These are phyloP conservation scores for Pammene aurita DNA, from an alignment of 2,888 invertebrate species.

Conservation along the genomic window DNA sequence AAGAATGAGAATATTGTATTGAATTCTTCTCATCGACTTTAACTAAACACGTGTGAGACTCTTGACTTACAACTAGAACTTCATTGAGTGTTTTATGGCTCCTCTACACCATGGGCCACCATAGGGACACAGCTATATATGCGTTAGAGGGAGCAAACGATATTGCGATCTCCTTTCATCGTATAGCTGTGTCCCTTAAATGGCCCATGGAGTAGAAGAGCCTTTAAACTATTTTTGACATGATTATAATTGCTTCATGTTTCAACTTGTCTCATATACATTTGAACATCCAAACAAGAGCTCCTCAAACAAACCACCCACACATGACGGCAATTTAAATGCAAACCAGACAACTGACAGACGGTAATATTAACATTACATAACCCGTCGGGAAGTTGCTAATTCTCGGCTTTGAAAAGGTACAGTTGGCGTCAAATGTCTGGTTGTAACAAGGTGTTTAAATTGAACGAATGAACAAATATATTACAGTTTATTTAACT, in stretches of 20 bases:
- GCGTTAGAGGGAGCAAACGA: too few species aligned
- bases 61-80: too few species aligned
- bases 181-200: too few species aligned
- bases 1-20: too few species aligned
- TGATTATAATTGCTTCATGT: background rate
- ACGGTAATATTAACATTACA: slow-evolving; percentile 55
- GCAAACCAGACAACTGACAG: slow-evolving; percentile 54
- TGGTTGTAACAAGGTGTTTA: slow-evolving; percentile 2
- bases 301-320: slow-evolving; percentile 40
- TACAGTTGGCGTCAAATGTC: slow-evolving; percentile 17
- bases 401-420: slow-evolving; percentile 20
- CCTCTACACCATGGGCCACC: too few species aligned
- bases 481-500: slow-evolving; percentile 6
- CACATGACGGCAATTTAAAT: slow-evolving; percentile 52
- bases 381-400: slow-evolving; percentile 44
- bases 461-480: slow-evolving; percentile 7
- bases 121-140: too few species aligned
- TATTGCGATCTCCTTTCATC: too few species aligned
- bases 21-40: too few species aligned
- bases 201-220: too few species aligned
- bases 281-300: slow-evolving; percentile 25
- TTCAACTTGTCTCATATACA: slow-evolving; percentile 1
- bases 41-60: too few species aligned
- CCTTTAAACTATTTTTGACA: background rate
- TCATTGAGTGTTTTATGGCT: too few species aligned